Evolutionary conservation across 2,113 vertebrate genomes (phyloP), one percentile per base, ranked within the genome.

Genomic region (Casuarius casuarius): DNA sequence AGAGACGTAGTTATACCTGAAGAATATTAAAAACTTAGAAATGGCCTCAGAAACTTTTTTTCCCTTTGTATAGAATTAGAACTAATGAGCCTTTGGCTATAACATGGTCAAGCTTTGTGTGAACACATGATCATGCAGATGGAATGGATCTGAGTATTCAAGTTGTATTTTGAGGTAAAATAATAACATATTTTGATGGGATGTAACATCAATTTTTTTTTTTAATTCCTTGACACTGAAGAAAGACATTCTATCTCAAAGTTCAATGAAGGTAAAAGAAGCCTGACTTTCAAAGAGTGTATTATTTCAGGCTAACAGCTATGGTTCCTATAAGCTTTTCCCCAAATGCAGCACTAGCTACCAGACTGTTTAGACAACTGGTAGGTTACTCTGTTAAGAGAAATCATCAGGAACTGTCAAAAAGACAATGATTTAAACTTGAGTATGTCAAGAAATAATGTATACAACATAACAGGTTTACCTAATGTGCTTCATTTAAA

Each of bases 401-500:
- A 51, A 63, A 73, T 52, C 21, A 52, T 79, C 66, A 74, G 63
- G 65, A 89, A 66, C 49, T 88, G 22, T 65, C 49, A 75, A 40
- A 80, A 80, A 86, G 46, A 75, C 35, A 68, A 56, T 29, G 18
- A 75, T 58, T 88, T 78, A 87, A 95, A 83, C 75, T 87, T 42
- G 67, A 88, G 52, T 62, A 78, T 58, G 74, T 89, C 75, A 95
- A 91, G 76, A 56, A 86, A 28, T 66, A 93, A 84, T 85, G 7
- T 77, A 66, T 61, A 68, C 78, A 89, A 28, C 56, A 58, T 81
- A 92, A 88, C 22, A 46, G 0, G 0, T 13, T 83, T 94, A 76
- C 25, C 51, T 94, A 88, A 94, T 80, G 87, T 35, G 8, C 56
- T 92, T 95, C 16, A 89, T 90, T 86, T 84, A 92, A 95, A 95